Percentiles rank a stretch among this genome's conserved stretches.
Evolutionary conservation across 2,113 vertebrate species (phyloP).

Genomic region (Daphoenositta chrysoptera): DNA sequence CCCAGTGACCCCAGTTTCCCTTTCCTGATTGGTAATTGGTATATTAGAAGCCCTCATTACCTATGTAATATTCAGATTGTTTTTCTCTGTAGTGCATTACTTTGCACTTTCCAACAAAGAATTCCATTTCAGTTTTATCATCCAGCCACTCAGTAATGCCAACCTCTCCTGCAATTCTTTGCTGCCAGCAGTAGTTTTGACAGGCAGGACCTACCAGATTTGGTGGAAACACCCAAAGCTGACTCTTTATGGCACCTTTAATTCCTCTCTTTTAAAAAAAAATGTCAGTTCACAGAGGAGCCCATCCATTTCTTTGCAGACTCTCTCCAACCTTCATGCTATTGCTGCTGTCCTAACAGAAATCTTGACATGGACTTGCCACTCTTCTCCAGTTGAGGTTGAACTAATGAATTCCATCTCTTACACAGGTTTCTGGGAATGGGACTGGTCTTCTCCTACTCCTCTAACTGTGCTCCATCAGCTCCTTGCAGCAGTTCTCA

Average conservation of each 20-base stretch:
- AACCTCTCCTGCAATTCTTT: background rate
- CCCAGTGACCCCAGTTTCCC: background rate
- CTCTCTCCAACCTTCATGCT: rapidly evolving
- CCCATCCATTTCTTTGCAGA: background rate
- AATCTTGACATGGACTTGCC: background rate
- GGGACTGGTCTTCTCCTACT: background rate
- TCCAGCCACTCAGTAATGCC: rapidly evolving
- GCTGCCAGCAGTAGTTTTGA: background rate
- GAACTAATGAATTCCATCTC: background rate
- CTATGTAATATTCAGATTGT: background rate
- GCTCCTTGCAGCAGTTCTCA: background rate
- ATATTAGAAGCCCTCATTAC: background rate
- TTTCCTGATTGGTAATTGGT: background rate
- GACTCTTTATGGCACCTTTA: background rate
- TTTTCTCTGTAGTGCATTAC: background rate
- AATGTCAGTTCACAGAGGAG: background rate
- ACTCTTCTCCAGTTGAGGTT: background rate
- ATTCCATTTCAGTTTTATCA: background rate
- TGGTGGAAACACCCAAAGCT: background rate
- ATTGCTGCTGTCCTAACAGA: background rate
- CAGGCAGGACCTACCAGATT: background rate
- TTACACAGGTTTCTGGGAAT: background rate
- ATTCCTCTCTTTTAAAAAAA: background rate
- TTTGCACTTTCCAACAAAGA: background rate
- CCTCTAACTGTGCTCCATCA: background rate